Evolutionary conservation across 2,797 vertebrate species (phyloP), one percentile per base, ranked within the genome.

Genomic region (Adelosebastes latens): DNA sequence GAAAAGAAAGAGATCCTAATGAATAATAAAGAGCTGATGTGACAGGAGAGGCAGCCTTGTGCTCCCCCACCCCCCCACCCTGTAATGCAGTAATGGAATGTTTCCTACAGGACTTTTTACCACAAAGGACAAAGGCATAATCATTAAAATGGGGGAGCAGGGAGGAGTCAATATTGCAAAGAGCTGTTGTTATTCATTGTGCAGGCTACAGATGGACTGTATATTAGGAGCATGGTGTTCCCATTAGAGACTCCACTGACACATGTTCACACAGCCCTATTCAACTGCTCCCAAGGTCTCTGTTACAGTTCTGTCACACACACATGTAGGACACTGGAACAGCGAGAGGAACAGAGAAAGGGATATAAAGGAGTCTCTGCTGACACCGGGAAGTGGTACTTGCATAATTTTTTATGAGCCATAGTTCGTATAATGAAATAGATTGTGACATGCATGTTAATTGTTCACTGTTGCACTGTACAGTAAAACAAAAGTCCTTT

Each of bases 21-120:
- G 96, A 98, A 98, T 98, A 98, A 98, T 99, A 97, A 97, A 97
- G 96, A 94, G 95, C 93, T 95, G 95, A 96, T 96, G 94, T 92
- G 95, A 96, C 96, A 96, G 95, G 83, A 84, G 87, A 87, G 91
- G 94, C 93, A 96, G 97, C 95, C 96, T 96, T 94, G 95, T 96
- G 95, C 96, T 96, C 96, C 94, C 27, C 49, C 32, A 13, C 42
- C 49, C 18, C 31, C 94, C 90, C 27, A n/a, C 25, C 32, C 76
- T 36, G 24, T 83, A 91, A 96, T 94, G 93, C 96, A 95, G 96
- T 96, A 97, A 98, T 97, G 96, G 96, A 96, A 96, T 96, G 96
- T 96, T 97, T 97, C 96, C 97, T 97, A 95, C 85, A 91, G 84
- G 89, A 89, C 88, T 88, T 93, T 83, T 81, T 85, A 77, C 81